These are phyloP conservation scores for Gasterosteus nipponicus DNA, from an alignment of 2,113 vertebrate species.

Conservation along the genomic window DNA sequence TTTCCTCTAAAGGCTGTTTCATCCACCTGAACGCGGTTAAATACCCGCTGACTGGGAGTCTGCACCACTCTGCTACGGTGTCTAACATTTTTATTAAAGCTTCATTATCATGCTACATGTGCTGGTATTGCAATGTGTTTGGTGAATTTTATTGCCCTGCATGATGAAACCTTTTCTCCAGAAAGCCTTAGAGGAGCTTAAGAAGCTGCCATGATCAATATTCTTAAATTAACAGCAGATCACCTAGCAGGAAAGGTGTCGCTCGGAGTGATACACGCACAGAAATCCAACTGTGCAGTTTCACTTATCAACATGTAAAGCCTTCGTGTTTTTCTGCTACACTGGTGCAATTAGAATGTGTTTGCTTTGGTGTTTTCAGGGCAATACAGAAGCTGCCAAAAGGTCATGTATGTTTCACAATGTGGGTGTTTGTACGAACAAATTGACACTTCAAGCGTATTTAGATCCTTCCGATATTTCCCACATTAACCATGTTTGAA, in stretches of 20 bases:
- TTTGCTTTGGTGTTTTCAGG: not conserved
- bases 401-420: not conserved
- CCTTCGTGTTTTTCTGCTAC: not conserved
- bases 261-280: not conserved
- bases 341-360: not conserved
- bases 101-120: not conserved
- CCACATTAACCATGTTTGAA: not conserved
- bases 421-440: not conserved
- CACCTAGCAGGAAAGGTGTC: slow-evolving; percentile 13
- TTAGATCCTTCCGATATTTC: not conserved
- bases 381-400: not conserved
- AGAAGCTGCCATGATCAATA: slow-evolving; percentile 21
- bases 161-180: slow-evolving; percentile 7
- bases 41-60: not conserved
- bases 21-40: slow-evolving; percentile 31
- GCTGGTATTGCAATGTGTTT: slow-evolving; percentile 13
- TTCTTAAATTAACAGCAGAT: slow-evolving; percentile 35
- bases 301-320: not conserved
- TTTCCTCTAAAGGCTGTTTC: slow-evolving; percentile 22
- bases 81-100: slow-evolving; percentile 9
- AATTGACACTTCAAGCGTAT: not conserved
- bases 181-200: slow-evolving; percentile 7
- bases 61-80: not conserved
- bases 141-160: slow-evolving; percentile 2
- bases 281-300: not conserved